Conservation (phyloP, 1,140 invertebrate genomes). For the Listronotus oregonensis region DNA sequence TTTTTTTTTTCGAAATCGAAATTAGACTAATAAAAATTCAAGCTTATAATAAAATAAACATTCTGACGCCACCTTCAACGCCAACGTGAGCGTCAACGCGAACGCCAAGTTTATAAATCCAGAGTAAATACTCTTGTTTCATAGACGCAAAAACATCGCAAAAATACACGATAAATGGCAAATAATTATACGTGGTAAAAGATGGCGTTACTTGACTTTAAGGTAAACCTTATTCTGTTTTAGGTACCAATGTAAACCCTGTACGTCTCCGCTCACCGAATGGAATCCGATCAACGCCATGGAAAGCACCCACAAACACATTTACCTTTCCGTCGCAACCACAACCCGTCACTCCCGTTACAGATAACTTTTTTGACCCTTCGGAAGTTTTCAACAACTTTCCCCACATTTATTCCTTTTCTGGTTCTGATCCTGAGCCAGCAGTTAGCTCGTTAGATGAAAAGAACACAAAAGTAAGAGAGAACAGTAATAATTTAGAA, state of each 20-base stretch:
- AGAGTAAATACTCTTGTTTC: too few relatives aligned
- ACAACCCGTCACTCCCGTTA: slow-evolving; percentile 55
- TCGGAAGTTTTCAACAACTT: slow-evolving; percentile 68
- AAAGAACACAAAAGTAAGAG: slow-evolving; percentile 52
- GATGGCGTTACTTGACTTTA: not conserved
- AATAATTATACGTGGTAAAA: too few relatives aligned
- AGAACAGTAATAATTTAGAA: slow-evolving; percentile 53
- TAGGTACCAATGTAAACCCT: slow-evolving; percentile 77
- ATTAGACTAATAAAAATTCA: too few relatives aligned
- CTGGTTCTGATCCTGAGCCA: slow-evolving; percentile 71
- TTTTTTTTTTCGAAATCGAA: too few relatives aligned
- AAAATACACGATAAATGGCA: too few relatives aligned
- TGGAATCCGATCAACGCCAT: slow-evolving; percentile 51
- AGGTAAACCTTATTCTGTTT: slow-evolving; percentile 49
- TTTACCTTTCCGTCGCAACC: slow-evolving; percentile 56
- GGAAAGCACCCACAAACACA: slow-evolving; percentile 53
- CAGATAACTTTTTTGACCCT: slow-evolving; percentile 65
- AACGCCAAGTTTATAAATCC: too few relatives aligned
- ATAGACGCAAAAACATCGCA: too few relatives aligned
- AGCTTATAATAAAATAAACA: too few relatives aligned
- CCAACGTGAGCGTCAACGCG: too few relatives aligned
- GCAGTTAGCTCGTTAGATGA: slow-evolving; percentile 72
- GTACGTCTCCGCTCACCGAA: slow-evolving; percentile 65
- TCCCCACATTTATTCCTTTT: slow-evolving; percentile 69
- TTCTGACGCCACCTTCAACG: too few relatives aligned